These are phyloP conservation scores for Ibidorhyncha struthersii DNA, from an alignment of 2,113 vertebrate genomes.

Conservation along the genomic window DNA sequence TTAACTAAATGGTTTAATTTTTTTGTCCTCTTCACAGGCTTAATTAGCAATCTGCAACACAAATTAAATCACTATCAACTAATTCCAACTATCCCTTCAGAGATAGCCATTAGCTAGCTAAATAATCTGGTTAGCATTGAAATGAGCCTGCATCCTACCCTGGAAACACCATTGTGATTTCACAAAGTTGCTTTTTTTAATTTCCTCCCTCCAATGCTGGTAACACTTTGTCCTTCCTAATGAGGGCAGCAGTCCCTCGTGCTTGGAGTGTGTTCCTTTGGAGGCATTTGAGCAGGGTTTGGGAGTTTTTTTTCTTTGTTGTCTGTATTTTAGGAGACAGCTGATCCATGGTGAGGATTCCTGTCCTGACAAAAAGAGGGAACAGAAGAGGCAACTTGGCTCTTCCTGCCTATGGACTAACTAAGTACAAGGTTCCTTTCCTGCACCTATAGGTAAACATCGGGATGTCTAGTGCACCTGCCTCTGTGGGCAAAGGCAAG, in stretches of 20 bases:
- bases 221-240: constrained; percentile 26
- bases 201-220: background rate
- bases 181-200: background rate
- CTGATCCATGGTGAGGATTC: background rate
- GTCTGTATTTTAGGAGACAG: background rate
- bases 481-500: background rate
- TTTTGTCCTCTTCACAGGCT: constrained; percentile 51
- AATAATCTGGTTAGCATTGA: constrained; percentile 66
- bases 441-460: background rate
- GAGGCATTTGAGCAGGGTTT: background rate
- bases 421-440: background rate
- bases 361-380: background rate
- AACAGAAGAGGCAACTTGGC: background rate
- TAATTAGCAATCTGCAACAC: constrained; percentile 70
- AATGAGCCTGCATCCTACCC: background rate
- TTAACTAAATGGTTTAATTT: constrained; percentile 61
- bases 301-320: background rate
- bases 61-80: constrained; percentile 71
- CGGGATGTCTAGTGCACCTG: accelerated
- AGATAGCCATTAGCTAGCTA: constrained; percentile 49
- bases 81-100: constrained; percentile 62
- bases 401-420: background rate
- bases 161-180: background rate
- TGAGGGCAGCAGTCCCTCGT: constrained; percentile 8
- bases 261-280: background rate